Evolutionary conservation across 2,797 vertebrate genomes (phyloP).

Genomic region (Phyllotis vaccarum): DNA sequence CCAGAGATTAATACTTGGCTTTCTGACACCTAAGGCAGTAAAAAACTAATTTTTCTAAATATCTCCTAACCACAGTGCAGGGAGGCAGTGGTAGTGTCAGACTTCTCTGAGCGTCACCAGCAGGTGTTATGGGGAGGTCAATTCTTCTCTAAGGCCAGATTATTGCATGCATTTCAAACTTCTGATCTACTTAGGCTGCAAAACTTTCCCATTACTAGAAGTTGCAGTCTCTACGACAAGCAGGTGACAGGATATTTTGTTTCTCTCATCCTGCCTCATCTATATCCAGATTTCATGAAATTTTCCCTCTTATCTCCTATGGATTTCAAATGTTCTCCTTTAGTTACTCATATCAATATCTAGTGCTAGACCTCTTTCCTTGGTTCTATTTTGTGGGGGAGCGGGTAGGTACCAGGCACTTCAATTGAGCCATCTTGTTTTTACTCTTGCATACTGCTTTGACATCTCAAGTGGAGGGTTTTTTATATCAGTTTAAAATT

Average conservation of each 20-base stretch:
- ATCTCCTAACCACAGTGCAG: background rate
- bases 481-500: slow-evolving; percentile 13
- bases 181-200: background rate
- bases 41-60: background rate
- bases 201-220: background rate
- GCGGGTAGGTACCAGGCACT: too few relatives aligned
- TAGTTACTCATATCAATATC: background rate
- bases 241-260: background rate
- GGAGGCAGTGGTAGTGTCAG: background rate
- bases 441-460: background rate
- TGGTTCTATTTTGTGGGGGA: background rate
- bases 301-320: background rate
- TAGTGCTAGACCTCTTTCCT: background rate
- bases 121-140: background rate
- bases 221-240: background rate
- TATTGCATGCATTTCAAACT: background rate
- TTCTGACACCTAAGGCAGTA: background rate
- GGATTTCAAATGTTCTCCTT: background rate
- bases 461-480: background rate
- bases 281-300: too few relatives aligned
- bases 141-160: background rate
- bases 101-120: background rate
- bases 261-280: background rate
- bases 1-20: background rate
- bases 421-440: background rate